Evolutionary conservation across 2,888 invertebrate species (phyloP).

Genomic region (Fragum fragum): DNA sequence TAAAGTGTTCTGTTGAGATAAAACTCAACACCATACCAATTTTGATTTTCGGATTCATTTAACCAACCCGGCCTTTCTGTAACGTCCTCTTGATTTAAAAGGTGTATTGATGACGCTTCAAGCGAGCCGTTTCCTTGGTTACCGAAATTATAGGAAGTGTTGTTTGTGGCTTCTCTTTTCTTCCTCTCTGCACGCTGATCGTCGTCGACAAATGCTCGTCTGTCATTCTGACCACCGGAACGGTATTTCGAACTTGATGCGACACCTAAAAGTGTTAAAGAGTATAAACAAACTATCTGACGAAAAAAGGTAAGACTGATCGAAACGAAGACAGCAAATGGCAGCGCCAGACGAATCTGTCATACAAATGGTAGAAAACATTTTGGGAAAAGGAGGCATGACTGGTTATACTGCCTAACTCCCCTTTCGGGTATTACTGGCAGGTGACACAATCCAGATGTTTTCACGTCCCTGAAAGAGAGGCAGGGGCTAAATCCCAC

Average conservation of each 20-base stretch:
- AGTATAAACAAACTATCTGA: too few relatives aligned
- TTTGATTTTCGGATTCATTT: neutral
- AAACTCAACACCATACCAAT: conserved; percentile 21
- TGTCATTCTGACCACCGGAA: neutral
- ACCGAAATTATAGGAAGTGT: neutral
- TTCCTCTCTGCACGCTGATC: conserved; percentile 6
- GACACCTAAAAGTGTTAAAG: neutral
- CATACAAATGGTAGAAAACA: too few relatives aligned
- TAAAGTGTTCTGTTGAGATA: conserved; percentile 16
- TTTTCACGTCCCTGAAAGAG: too few relatives aligned
- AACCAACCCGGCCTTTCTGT: conserved; percentile 16
- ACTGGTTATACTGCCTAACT: too few relatives aligned
- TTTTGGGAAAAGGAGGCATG: too few relatives aligned
- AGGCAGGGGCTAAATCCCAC: too few relatives aligned
- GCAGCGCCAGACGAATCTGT: too few relatives aligned
- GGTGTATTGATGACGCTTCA: conserved; percentile 5
- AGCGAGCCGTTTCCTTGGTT: neutral
- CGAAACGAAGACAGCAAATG: too few relatives aligned
- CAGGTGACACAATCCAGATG: too few relatives aligned
- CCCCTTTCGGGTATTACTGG: too few relatives aligned
- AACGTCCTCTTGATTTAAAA: neutral
- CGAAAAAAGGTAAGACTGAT: too few relatives aligned
- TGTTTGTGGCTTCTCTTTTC: conserved; percentile 1
- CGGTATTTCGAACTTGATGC: neutral
- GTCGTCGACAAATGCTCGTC: conserved; percentile 2